Conservation (phyloP, 2,888 invertebrate species). For the Mesorhabditis sp. region DNA sequence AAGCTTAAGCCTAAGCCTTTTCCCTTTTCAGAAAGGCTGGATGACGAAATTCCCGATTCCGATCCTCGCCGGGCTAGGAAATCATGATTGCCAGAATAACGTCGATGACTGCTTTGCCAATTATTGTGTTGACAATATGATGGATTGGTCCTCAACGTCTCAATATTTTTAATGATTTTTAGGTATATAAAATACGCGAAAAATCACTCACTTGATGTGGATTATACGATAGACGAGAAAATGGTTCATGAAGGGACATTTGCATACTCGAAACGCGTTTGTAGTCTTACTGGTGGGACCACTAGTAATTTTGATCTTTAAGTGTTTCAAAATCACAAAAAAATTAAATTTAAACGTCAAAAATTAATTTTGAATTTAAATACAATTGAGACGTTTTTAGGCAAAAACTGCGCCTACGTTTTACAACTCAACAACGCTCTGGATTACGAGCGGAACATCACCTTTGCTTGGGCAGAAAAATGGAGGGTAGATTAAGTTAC, state of each 20-base stretch:
- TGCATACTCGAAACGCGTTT: conserved; percentile 45
- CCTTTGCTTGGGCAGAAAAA: conserved; percentile 8
- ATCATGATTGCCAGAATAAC: conserved; percentile 57
- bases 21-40: conserved; percentile 39
- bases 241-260: conserved; percentile 41
- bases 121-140: conserved; percentile 43
- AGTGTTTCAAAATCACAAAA: not conserved
- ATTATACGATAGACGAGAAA: conserved; percentile 22
- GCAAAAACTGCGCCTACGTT: conserved; percentile 44
- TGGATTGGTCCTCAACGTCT: conserved; percentile 24
- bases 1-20: no score
- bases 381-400: conserved; percentile 16
- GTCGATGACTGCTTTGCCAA: conserved; percentile 45
- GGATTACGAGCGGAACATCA: conserved; percentile 39
- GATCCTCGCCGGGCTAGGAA: conserved; percentile 51
- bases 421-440: conserved; percentile 56
- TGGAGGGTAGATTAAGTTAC: not conserved
- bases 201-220: conserved; percentile 32
- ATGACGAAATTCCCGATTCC: conserved; percentile 42
- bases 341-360: conserved; percentile 8
- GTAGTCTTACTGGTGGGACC: conserved; percentile 34
- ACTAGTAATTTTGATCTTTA: conserved; percentile 6
- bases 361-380: not conserved
- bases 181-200: conserved; percentile 47
- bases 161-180: conserved; percentile 7